A percentile compares a stretch with the other conserved stretches of the same genome.
phyloP scores from a whole-genome alignment of 2,888 invertebrate species.

The Drosophila niveifrons region DNA sequence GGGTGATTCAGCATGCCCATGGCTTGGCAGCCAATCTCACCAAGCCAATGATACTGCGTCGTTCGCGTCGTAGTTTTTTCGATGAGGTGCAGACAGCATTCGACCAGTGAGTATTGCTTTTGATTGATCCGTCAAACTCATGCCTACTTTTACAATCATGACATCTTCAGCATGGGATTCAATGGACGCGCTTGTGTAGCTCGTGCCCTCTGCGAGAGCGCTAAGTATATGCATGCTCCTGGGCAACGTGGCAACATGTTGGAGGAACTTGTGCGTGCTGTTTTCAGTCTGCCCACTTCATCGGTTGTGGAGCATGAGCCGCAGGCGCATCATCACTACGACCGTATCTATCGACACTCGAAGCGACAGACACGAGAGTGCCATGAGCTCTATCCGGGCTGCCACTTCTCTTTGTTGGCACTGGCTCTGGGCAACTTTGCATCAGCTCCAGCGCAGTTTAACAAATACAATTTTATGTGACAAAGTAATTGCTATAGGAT shows the following conservation, averaged over 20 bases:
- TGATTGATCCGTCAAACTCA: background rate
- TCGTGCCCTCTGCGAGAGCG: slow-evolving; percentile 91
- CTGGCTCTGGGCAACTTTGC: slow-evolving; percentile 88
- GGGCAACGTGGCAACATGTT: slow-evolving; percentile 88
- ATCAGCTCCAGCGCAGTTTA: slow-evolving; percentile 65
- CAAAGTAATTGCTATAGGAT: background rate
- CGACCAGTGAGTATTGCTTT: slow-evolving; percentile 87
- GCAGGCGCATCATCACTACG: slow-evolving; percentile 88
- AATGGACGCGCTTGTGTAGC: slow-evolving; percentile 90
- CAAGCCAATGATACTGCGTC: slow-evolving; percentile 84
- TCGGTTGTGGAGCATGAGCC: slow-evolving; percentile 71
- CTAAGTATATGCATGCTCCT: slow-evolving; percentile 86
- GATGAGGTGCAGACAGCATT: slow-evolving; percentile 89
- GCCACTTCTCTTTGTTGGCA: slow-evolving; percentile 90
- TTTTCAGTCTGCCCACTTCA: slow-evolving; percentile 86
- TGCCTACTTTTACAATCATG: background rate
- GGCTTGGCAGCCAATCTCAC: slow-evolving; percentile 74
- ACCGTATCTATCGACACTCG: slow-evolving; percentile 88
- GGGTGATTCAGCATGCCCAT: slow-evolving; percentile 85
- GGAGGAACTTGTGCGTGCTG: slow-evolving; percentile 89
- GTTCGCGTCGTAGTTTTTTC: slow-evolving; percentile 89
- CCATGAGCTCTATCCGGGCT: slow-evolving; percentile 87
- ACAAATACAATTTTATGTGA: slow-evolving; percentile 67
- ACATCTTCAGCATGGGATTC: slow-evolving; percentile 89
- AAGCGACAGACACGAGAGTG: slow-evolving; percentile 86